Evolutionary conservation across 2,888 invertebrate species (phyloP).

Genomic region (Tipula confusa): DNA sequence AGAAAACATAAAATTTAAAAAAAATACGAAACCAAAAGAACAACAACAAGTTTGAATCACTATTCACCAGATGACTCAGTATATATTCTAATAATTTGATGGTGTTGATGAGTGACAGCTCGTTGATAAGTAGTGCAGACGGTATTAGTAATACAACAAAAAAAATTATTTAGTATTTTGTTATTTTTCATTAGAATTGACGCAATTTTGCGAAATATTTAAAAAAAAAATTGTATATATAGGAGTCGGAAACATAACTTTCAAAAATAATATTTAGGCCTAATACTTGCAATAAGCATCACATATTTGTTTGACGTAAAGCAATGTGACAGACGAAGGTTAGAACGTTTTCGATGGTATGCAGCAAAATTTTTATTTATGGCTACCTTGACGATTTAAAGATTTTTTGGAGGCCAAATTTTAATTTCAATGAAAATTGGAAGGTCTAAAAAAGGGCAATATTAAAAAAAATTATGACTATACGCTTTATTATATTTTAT

Average conservation of each 20-base stretch:
- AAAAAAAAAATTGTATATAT: neutral
- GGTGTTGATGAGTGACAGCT: constrained; percentile 3
- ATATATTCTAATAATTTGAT: neutral
- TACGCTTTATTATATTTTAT: too few species aligned
- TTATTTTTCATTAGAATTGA: neutral
- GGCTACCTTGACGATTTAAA: too few species aligned
- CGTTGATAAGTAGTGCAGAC: neutral
- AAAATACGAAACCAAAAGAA: neutral
- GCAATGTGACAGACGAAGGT: neutral
- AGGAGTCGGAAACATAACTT: neutral
- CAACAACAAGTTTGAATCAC: neutral
- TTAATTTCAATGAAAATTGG: too few species aligned
- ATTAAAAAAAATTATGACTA: too few species aligned
- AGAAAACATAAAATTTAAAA: neutral
- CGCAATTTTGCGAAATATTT: neutral
- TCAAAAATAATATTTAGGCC: neutral
- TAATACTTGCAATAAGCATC: neutral
- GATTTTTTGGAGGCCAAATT: too few species aligned
- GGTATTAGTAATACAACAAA: neutral
- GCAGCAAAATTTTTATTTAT: too few species aligned
- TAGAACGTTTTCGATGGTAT: neutral
- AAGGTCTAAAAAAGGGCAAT: too few species aligned
- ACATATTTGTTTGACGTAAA: neutral
- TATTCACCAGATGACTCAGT: neutral
- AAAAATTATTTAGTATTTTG: neutral